Conservation (phyloP, 2,888 invertebrate species). For the Diarsia rubi region DNA sequence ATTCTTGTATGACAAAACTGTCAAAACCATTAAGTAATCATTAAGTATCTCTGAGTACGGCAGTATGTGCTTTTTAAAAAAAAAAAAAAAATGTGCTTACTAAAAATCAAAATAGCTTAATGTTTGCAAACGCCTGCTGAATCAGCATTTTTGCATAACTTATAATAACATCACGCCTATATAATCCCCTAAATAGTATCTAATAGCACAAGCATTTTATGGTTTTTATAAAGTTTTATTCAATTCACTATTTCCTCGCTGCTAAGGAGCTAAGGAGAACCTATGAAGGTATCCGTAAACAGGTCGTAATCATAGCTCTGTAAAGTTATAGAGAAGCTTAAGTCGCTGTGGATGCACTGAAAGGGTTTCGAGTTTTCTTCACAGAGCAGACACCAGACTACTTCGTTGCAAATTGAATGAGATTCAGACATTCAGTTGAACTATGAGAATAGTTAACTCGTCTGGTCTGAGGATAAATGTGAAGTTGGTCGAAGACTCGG, state of each 20-base stretch:
- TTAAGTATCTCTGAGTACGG: too few species aligned
- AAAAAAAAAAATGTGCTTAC: background rate
- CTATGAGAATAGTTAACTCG: background rate
- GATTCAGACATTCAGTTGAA: background rate
- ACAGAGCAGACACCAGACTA: background rate
- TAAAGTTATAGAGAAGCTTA: constrained; percentile 3
- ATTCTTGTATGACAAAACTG: too few species aligned
- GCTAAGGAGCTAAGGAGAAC: background rate
- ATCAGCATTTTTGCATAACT: background rate
- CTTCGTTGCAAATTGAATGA: background rate
- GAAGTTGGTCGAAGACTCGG: background rate
- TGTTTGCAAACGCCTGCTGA: background rate
- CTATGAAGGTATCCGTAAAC: background rate
- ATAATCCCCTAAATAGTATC: too few species aligned
- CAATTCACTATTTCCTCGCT: background rate
- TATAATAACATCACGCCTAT: too few species aligned
- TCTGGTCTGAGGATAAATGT: background rate
- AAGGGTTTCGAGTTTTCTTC: constrained; percentile 2
- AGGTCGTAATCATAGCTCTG: background rate
- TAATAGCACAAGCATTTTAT: background rate
- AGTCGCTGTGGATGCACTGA: constrained; percentile 7
- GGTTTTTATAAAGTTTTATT: background rate
- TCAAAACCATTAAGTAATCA: too few species aligned
- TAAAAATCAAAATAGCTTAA: background rate
- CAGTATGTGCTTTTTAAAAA: too few species aligned